These are phyloP conservation scores for Cremastinae sp. DNA, from an alignment of 2,888 invertebrate species.

Conservation along the genomic window DNA sequence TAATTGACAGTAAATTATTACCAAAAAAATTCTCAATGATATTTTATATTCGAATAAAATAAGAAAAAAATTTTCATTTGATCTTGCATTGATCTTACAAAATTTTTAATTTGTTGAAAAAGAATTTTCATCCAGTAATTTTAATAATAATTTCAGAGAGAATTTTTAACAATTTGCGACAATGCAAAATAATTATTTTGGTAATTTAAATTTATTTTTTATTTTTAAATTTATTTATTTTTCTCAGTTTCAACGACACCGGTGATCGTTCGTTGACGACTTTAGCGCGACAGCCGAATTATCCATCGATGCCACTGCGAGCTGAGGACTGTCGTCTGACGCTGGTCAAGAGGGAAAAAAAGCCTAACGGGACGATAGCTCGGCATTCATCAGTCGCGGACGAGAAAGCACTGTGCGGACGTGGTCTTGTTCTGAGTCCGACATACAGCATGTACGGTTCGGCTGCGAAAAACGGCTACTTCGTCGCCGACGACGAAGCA, in stretches of 20 bases:
- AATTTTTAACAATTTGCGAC: no score
- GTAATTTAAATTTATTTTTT: slow-evolving; percentile 1
- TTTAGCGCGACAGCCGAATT: slow-evolving; percentile 77
- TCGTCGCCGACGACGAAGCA: slow-evolving; percentile 77
- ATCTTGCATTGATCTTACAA: no score
- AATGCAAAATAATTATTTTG: no score
- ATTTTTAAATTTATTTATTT: background rate
- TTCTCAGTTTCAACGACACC: slow-evolving; percentile 77
- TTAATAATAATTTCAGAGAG: no score
- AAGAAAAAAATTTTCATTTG: no score
- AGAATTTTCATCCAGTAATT: no score
- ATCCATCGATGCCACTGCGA: slow-evolving; percentile 78
- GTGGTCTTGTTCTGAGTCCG: slow-evolving; percentile 75
- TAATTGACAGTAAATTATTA: no score
- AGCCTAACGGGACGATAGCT: slow-evolving; percentile 67
- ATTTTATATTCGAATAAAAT: no score
- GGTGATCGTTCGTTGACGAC: slow-evolving; percentile 78
- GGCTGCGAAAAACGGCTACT: slow-evolving; percentile 72
- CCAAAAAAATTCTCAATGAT: no score
- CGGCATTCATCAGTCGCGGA: slow-evolving; percentile 75
- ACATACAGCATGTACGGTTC: slow-evolving; percentile 78
- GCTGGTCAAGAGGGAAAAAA: slow-evolving; percentile 72
- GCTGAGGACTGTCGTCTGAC: slow-evolving; percentile 77
- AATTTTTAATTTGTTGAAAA: no score
- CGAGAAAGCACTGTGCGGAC: slow-evolving; percentile 69